phyloP scores from a whole-genome alignment of 2,888 invertebrate species.

The Drosophila monieri region DNA sequence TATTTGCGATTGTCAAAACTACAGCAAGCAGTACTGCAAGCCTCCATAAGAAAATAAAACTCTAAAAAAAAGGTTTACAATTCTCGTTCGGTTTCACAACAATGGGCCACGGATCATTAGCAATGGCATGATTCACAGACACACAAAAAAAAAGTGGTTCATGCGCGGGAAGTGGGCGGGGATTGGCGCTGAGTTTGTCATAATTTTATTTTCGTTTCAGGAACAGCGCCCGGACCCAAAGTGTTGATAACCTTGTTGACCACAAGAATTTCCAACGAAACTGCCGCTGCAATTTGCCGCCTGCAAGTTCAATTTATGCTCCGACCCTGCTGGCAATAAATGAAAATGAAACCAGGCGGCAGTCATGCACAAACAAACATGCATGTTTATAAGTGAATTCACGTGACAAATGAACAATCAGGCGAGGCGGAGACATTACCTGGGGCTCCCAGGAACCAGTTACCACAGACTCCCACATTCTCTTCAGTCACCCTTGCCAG shows the following conservation, averaged over 20 bases:
- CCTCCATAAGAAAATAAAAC: conserved; percentile 44
- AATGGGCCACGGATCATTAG: conserved; percentile 71
- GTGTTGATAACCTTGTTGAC: conserved; percentile 77
- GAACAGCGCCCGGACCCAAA: conserved; percentile 23
- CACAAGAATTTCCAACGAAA: conserved; percentile 67
- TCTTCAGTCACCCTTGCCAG: conserved; percentile 6
- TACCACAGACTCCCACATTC: conserved; percentile 11
- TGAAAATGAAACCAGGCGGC: conserved; percentile 47
- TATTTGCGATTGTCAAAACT: conserved; percentile 60
- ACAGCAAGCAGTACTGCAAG: conserved; percentile 30
- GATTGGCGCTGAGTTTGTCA: conserved; percentile 26
- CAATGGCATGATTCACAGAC: conserved; percentile 68
- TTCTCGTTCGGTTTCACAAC: conserved; percentile 65
- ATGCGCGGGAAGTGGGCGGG: conserved; percentile 8
- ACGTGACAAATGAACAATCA: conserved; percentile 28
- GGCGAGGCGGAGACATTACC: conserved; percentile 19
- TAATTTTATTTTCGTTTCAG: conserved; percentile 44
- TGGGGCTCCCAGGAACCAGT: conserved; percentile 12
- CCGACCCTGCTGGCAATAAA: conserved; percentile 52
- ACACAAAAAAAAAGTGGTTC: conserved; percentile 8
- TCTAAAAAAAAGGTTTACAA: conserved; percentile 37
- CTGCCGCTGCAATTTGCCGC: conserved; percentile 48
- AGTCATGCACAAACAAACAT: conserved; percentile 14
- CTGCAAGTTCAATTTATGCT: conserved; percentile 52
- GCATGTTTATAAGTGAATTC: conserved; percentile 14